Conservation (phyloP, 2,797 vertebrate genomes). For the Gadopsis bispinosus region DNA sequence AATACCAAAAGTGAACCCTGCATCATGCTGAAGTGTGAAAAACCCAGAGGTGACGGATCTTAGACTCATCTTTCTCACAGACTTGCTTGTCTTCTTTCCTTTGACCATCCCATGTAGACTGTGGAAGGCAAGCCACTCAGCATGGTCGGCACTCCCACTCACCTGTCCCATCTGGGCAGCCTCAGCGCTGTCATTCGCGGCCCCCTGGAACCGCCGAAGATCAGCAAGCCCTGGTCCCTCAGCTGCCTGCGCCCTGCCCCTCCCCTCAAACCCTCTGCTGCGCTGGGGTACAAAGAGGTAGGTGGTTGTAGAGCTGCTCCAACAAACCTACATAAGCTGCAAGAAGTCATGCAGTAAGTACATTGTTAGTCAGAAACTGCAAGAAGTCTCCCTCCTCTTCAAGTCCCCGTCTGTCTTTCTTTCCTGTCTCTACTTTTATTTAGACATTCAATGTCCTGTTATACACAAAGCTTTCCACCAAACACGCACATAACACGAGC, state of each 20-base stretch:
- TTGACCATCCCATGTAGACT: slow-evolving; percentile 55
- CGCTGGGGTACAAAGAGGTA: slow-evolving; percentile 99
- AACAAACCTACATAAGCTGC: slow-evolving; percentile 26
- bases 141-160: slow-evolving; percentile 74
- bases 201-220: slow-evolving; percentile 93
- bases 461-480: background rate
- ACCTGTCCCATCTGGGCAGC: slow-evolving; percentile 84
- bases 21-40: slow-evolving; percentile 51
- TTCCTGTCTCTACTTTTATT: background rate
- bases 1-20: slow-evolving; percentile 24
- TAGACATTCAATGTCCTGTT: background rate
- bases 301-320: slow-evolving; percentile 34
- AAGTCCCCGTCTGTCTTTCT: background rate
- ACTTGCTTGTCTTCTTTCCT: background rate
- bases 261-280: slow-evolving; percentile 96
- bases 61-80: background rate
- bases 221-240: slow-evolving; percentile 95
- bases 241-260: slow-evolving; percentile 97
- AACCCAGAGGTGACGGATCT: background rate
- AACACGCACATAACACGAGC: background rate
- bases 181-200: slow-evolving; percentile 88
- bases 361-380: slow-evolving; percentile 11
- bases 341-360: background rate
- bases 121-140: slow-evolving; percentile 78
- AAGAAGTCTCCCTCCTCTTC: slow-evolving; percentile 30